Evolutionary conservation across 1,140 invertebrate genomes (phyloP), one percentile per base, ranked within the genome.

Genomic region (Hycleus cichorii): DNA sequence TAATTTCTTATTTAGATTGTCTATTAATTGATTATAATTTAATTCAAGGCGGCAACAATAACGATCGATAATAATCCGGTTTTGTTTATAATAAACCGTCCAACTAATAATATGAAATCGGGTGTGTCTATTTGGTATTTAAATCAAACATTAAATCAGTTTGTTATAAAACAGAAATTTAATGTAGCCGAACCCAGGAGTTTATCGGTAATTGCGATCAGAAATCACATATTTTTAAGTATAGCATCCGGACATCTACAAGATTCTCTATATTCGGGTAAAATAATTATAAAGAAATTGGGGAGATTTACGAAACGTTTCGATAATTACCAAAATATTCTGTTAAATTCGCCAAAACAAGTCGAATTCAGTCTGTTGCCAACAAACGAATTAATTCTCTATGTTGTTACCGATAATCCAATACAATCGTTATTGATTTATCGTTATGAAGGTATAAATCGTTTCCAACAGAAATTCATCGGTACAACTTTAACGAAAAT

Each of bases 311-410:
- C 6, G 1, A 43, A 58, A 3, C 9, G 55, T 39, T 68, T 69
- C 39, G 39, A 18, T 8, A 40, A 59, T 12, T 66, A 46, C 51
- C 66, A 69, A 59, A 57, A 51, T 4, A 49, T 71, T 47, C n/a
- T 49, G 25, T 38, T 64, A 25, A 57, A 54, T 54, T 57, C 59
- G 4, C 69, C 69, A 12, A 53, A 62, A 5, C 55, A 68, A 58
- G 58, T 71, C 2, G 53, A 69, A 51, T 66, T 71, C 49, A 49
- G 57, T 26, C 47, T 63, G 7, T 52, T 71, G 32, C 63, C 69
- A 7, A 62, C 66, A 44, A 59, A 67, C 24, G 67, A 71, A 59
- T 59, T 71, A 27, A 46, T 69, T 27, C 53, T 71, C n/a, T 68
- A 68, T 49, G 52, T 69, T 7, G 49, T 68, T 42, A 64, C 60